phyloP scores from a whole-genome alignment of 2,797 vertebrate species.

The Intellagama lesueurii region DNA sequence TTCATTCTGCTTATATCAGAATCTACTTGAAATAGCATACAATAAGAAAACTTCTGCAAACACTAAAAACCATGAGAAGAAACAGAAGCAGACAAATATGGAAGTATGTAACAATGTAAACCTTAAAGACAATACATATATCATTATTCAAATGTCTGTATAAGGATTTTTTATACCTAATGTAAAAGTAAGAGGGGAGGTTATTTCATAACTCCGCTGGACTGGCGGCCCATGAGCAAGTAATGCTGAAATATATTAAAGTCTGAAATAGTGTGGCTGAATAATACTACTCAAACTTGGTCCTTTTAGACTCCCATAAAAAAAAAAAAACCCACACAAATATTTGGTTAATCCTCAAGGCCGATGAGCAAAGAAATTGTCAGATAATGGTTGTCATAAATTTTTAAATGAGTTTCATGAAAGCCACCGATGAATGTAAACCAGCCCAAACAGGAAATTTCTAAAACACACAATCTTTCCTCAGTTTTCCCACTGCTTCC shows the following conservation, averaged over 20 bases:
- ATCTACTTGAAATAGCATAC: background rate
- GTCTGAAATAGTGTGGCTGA: background rate
- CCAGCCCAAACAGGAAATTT: conserved; percentile 29
- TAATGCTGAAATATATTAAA: background rate
- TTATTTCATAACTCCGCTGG: background rate
- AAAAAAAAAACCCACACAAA: conserved; percentile 15
- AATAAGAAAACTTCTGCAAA: background rate
- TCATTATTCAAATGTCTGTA: background rate
- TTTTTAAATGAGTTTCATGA: conserved; percentile 36
- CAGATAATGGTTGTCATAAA: background rate
- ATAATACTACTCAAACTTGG: background rate
- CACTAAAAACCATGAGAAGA: background rate
- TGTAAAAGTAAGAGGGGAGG: background rate
- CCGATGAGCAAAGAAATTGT: conserved; percentile 18
- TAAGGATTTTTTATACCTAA: background rate
- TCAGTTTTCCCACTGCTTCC: conserved; percentile 38
- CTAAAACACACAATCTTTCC: conserved; percentile 30
- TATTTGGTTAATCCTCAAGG: conserved; percentile 36
- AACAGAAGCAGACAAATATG: background rate
- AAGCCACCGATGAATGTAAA: conserved; percentile 33
- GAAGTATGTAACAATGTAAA: background rate
- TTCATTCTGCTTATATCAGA: background rate
- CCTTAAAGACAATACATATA: background rate
- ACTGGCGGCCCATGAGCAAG: background rate
- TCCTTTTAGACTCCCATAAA: conserved; percentile 9